phyloP scores from a whole-genome alignment of 1,140 invertebrate species.

The Manduca sexta region DNA sequence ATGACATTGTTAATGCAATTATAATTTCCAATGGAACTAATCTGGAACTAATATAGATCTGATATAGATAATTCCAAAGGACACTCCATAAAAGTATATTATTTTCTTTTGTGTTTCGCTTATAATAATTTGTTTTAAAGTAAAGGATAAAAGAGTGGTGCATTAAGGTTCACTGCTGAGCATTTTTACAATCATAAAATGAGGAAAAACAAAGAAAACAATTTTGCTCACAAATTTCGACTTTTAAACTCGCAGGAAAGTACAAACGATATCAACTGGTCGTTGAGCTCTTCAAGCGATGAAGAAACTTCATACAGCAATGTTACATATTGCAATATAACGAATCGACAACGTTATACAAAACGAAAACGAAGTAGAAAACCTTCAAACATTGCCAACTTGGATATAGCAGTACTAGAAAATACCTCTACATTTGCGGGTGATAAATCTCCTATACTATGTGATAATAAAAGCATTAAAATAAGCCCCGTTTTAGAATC shows the following conservation, averaged over 20 bases:
- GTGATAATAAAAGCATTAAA: neutral
- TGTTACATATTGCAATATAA: slow-evolving; percentile 13
- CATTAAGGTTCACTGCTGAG: too few species aligned
- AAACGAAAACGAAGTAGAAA: slow-evolving; percentile 53
- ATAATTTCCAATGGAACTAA: too few species aligned
- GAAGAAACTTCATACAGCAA: slow-evolving; percentile 27
- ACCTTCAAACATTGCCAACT: slow-evolving; percentile 33
- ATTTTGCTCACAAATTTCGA: slow-evolving; percentile 39
- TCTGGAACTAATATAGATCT: too few species aligned
- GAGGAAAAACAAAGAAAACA: slow-evolving; percentile 35
- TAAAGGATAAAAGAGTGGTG: too few species aligned
- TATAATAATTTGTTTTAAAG: too few species aligned
- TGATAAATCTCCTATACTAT: slow-evolving; percentile 29
- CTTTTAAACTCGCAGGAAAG: slow-evolving; percentile 46
- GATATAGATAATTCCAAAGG: too few species aligned
- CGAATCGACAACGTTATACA: slow-evolving; percentile 10
- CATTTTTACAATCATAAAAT: slow-evolving; percentile 27
- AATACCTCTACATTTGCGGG: slow-evolving; percentile 2
- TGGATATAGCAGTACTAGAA: slow-evolving; percentile 35
- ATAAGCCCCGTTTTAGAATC: neutral
- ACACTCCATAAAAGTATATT: too few species aligned
- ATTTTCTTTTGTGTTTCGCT: too few species aligned
- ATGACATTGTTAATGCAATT: too few species aligned
- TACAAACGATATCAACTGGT: slow-evolving; percentile 50
- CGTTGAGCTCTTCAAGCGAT: slow-evolving; percentile 49